Evolutionary conservation across 2,113 vertebrate species (phyloP).

Genomic region (Naja naja): DNA sequence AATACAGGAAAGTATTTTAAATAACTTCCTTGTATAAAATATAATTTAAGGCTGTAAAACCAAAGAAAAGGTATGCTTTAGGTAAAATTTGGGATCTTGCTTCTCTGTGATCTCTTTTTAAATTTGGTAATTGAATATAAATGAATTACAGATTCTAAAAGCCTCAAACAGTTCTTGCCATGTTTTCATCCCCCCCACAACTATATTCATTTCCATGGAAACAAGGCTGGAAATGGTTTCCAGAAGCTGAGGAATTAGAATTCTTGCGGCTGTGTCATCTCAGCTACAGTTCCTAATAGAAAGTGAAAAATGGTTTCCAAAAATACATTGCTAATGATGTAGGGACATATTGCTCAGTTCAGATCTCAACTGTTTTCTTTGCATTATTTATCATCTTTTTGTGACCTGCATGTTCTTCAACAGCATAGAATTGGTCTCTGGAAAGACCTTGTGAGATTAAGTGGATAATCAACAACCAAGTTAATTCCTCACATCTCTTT

Average conservation of each 20-base stretch:
- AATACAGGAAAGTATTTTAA: constrained; percentile 23
- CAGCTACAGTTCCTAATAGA: constrained; percentile 6
- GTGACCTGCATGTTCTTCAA: not conserved
- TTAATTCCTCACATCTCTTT: not conserved
- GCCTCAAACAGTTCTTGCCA: constrained; percentile 23
- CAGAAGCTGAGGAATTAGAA: constrained; percentile 41
- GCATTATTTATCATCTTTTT: constrained; percentile 17
- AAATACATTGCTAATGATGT: constrained; percentile 21
- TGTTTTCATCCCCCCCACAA: constrained; percentile 25
- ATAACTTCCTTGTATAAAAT: not conserved
- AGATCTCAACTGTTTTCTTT: not conserved
- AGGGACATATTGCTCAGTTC: not conserved
- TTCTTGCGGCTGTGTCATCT: constrained; percentile 36
- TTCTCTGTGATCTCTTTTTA: not conserved
- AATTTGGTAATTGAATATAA: constrained; percentile 19
- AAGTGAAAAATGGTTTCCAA: constrained; percentile 29
- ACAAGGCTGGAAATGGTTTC: constrained; percentile 24
- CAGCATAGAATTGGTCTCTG: not conserved
- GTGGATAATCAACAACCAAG: not conserved
- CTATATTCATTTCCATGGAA: constrained; percentile 42
- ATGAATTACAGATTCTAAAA: constrained; percentile 18
- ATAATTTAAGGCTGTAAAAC: constrained; percentile 10
- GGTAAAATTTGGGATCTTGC: constrained; percentile 9
- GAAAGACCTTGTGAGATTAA: not conserved
- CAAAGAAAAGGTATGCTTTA: not conserved